Evolutionary conservation across 2,113 vertebrate genomes (phyloP), one percentile per base, ranked within the genome.

Genomic region (Megaleporinus macrocephalus): DNA sequence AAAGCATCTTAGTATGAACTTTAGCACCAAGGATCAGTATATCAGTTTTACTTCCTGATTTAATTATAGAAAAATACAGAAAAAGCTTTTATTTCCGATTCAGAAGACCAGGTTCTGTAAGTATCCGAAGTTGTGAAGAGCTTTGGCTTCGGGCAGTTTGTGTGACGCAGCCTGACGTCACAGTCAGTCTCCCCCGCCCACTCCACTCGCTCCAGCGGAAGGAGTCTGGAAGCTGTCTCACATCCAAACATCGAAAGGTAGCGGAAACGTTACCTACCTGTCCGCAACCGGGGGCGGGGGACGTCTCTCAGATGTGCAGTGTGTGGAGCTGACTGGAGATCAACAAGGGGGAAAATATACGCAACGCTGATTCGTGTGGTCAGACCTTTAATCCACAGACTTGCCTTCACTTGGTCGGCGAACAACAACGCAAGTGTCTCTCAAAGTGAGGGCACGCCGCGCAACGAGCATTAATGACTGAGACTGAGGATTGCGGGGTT

Each of bases 101-200:
- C 30, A 36, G 30, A 20, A 30, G 30, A 4, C 18, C 65, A 36
- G 29, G 30, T 20, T 36, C 63, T 33, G 27, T 4, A 36, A 36
- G 15, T 30, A 20, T n/a, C 1, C 26, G 16, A 27, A 27, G 55
- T 61, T 11, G 59, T 57, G 63, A 41, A 49, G 53, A 49, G 22
- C 26, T 70, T 76, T 29, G 22, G 30, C 22, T 24, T 62, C 10
- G 53, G 24, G 14, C 59, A 47, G 11, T 15, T 30, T 59, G 14
- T 63, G 90, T 91, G 91, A 90, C 92, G 91, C 89, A 83, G 87
- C 87, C 85, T 92, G 90, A 92, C 92, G 89, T 93, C 91, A 92
- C 87, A 14, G 49, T 15, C 49, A 3, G 13, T 9, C 49, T 9
- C 57, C n/a, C n/a, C 24, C n/a, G 10, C 33, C 47, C 76, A 61